Evolutionary conservation across 2,797 vertebrate species (phyloP).

Genomic region (Aldrovandia affinis): DNA sequence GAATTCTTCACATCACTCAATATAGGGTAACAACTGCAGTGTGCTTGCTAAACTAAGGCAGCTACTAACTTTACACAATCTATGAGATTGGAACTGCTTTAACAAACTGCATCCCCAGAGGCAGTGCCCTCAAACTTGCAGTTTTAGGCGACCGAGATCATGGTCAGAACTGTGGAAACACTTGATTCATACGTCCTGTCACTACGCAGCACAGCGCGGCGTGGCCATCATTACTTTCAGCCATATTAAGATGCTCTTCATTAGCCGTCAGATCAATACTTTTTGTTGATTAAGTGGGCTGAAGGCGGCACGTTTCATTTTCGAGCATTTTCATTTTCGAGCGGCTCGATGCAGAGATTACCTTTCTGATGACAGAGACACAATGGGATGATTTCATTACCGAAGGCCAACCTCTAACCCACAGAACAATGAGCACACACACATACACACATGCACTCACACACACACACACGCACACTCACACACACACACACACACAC

Average conservation of each 20-base stretch:
- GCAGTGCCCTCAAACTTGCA: neutral
- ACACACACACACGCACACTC: constrained; percentile 38
- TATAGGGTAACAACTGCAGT: neutral
- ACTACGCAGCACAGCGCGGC: constrained; percentile 72
- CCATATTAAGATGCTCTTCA: constrained; percentile 78
- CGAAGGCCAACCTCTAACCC: constrained; percentile 79
- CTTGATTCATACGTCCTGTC: constrained; percentile 73
- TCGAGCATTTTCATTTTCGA: constrained; percentile 83
- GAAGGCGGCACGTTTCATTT: constrained; percentile 93
- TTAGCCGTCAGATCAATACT: constrained; percentile 82
- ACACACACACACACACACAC: constrained; percentile 50
- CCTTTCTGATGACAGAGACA: constrained; percentile 89
- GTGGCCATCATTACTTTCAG: constrained; percentile 65
- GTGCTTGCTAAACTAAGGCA: too few relatives aligned
- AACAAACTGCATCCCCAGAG: too few relatives aligned
- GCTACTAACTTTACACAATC: too few relatives aligned
- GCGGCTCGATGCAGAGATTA: constrained; percentile 95
- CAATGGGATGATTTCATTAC: constrained; percentile 84
- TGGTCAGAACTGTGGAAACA: constrained; percentile 62
- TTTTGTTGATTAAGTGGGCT: constrained; percentile 86
- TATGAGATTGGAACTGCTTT: too few relatives aligned
- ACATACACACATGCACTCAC: constrained; percentile 63
- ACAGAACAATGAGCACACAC: constrained; percentile 20
- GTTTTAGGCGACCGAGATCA: neutral
- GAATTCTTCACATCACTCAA: neutral